phyloP scores from a whole-genome alignment of 2,888 invertebrate species.

The Diarsia dahlii region DNA sequence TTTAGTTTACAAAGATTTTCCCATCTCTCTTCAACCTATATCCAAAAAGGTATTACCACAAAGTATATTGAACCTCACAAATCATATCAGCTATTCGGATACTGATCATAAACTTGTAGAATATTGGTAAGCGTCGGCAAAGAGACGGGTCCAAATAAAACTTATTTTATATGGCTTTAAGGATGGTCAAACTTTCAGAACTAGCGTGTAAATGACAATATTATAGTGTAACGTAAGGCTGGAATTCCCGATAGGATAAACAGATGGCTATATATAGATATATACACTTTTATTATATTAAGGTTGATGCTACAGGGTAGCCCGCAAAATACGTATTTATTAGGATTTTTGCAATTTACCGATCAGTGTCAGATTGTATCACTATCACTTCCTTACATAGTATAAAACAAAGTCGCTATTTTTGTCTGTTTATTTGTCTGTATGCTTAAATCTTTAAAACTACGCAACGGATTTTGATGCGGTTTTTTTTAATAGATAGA shows the following conservation, averaged over 20 bases:
- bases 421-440: no score
- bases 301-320: no score
- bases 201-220: not conserved
- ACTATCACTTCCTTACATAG: no score
- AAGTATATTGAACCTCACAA: not conserved
- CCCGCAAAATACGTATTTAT: no score
- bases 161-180: constrained; percentile 13
- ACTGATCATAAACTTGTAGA: constrained; percentile 22
- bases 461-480: no score
- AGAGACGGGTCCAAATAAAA: constrained; percentile 11
- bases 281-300: no score
- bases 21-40: not conserved
- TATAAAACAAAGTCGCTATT: no score
- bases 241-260: not conserved
- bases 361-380: no score
- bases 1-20: not conserved
- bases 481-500: no score
- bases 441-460: no score
- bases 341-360: no score
- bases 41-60: not conserved
- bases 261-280: not conserved
- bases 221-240: not conserved
- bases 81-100: constrained; percentile 8
- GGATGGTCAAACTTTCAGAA: not conserved
- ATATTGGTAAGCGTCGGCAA: constrained; percentile 8